Base-by-base conservation (phyloP, 2,113 vertebrate genomes). In the Cololabis saira region DNA sequence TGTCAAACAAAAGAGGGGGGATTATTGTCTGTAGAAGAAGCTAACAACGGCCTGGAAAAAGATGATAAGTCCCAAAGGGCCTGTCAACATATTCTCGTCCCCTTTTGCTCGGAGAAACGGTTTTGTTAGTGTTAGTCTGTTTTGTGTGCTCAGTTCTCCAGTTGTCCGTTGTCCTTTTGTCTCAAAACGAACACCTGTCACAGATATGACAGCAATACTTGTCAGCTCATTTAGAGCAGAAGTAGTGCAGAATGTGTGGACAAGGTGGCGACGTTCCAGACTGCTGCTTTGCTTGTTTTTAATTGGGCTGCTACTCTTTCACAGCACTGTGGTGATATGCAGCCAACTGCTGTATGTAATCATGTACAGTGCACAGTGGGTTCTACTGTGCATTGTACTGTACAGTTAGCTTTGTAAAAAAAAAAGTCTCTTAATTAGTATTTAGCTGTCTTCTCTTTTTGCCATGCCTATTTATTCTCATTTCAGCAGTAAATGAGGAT, bases 271-370 rank as follows among this genome's bases (percentile, higher is more conserved):
- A 72, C 78, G 87, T 80, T 86, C 82, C 82, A 71, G 54, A 27
- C 80, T 76, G 76, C 81, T 82, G 50, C 61, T 43, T 65, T 56
- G 65, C 64, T 65, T 66, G 49, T 78, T 84, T 27, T 79, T 87
- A 87, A 87, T 87, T 90, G 86, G 78, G 40, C 70, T 15, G 37
- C 57, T 18, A 45, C 71, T 86, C 78, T 71, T 72, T 79, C 61
- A 37, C 42, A 10, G 56, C 54, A n/a, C 49, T 22, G 51, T 43
- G 42, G 44, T 76, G 61, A 65, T 54, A 53, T 52, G 52, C 55
- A 37, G 74, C 61, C 71, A 61, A 62, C 78, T 76, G 79, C 77
- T 59, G 71, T 55, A 77, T 64, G 51, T 67, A 61, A 62, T 65
- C 68, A 63, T 74, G 52, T 51, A 59, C 15, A 42, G 27, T 53